A percentile compares a stretch with the other conserved stretches of the same genome.
These are phyloP conservation scores for Microtus pennsylvanicus DNA, from an alignment of 2,113 vertebrate genomes.

Conservation along the genomic window DNA sequence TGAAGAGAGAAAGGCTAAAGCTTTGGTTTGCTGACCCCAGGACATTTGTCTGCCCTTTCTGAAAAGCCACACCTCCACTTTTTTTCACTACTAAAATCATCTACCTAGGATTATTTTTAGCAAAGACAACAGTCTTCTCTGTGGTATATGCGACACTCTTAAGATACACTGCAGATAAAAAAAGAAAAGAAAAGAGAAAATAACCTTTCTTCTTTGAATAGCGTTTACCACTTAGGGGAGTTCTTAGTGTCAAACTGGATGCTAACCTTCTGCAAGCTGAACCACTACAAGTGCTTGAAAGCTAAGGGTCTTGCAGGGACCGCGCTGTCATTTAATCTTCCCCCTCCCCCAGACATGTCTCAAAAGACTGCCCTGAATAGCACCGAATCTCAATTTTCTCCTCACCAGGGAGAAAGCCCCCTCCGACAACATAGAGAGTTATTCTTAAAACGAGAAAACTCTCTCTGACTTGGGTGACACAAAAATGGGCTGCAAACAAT, in stretches of 20 bases:
- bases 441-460: constrained; percentile 60
- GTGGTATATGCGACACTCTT: not conserved
- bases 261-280: not conserved
- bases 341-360: constrained; percentile 36
- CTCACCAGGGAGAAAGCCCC: not conserved
- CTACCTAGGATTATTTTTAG: not conserved
- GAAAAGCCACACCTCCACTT: not conserved
- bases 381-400: constrained; percentile 62
- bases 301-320: not conserved
- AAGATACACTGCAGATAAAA: constrained; percentile 22
- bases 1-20: not conserved
- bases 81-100: not conserved
- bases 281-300: not conserved
- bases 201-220: not conserved
- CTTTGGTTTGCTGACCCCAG: not conserved
- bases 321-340: constrained; percentile 1
- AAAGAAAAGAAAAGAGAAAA: not conserved
- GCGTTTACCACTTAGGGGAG: not conserved
- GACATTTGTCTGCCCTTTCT: constrained; percentile 4
- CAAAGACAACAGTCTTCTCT: not conserved
- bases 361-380: constrained; percentile 8
- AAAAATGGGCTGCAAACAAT: constrained; percentile 58
- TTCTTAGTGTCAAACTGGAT: not conserved
- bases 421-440: not conserved
- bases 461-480: constrained; percentile 68